Evolutionary conservation across 2,888 invertebrate species (phyloP).

Genomic region (Panzeria rudis): DNA sequence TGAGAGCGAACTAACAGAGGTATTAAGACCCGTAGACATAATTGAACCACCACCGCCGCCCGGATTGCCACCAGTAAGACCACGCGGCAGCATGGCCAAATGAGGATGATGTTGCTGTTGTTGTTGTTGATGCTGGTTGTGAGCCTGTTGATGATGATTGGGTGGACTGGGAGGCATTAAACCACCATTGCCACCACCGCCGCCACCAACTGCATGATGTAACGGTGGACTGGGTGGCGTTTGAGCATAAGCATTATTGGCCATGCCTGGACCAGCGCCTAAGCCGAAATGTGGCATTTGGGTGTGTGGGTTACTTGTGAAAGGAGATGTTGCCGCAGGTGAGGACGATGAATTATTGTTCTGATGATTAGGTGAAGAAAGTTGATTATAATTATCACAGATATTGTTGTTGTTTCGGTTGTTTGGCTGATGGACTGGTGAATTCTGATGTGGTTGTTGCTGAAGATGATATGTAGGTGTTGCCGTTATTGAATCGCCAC

Average conservation of each 20-base stretch:
- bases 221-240: slow-evolving; percentile 91
- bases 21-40: slow-evolving; percentile 73
- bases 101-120: slow-evolving; percentile 78
- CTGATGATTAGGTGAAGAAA: slow-evolving; percentile 39
- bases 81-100: slow-evolving; percentile 80
- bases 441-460: slow-evolving; percentile 48
- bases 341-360: slow-evolving; percentile 73
- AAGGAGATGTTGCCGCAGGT: slow-evolving; percentile 53
- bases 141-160: slow-evolving; percentile 74
- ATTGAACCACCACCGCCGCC: slow-evolving; percentile 73
- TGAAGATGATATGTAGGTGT: slow-evolving; percentile 43
- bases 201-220: slow-evolving; percentile 85
- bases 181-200: slow-evolving; percentile 68
- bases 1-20: slow-evolving; percentile 74
- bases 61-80: slow-evolving; percentile 65
- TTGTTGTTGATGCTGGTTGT: slow-evolving; percentile 77
- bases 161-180: slow-evolving; percentile 76
- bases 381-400: slow-evolving; percentile 61
- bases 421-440: slow-evolving; percentile 44
- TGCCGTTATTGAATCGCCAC: slow-evolving; percentile 30
- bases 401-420: slow-evolving; percentile 46
- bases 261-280: slow-evolving; percentile 77
- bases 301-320: slow-evolving; percentile 27
- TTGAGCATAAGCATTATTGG: slow-evolving; percentile 87
- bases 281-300: slow-evolving; percentile 84